These are phyloP conservation scores for Labeo rohita DNA, from an alignment of 2,113 vertebrate species.

Conservation along the genomic window DNA sequence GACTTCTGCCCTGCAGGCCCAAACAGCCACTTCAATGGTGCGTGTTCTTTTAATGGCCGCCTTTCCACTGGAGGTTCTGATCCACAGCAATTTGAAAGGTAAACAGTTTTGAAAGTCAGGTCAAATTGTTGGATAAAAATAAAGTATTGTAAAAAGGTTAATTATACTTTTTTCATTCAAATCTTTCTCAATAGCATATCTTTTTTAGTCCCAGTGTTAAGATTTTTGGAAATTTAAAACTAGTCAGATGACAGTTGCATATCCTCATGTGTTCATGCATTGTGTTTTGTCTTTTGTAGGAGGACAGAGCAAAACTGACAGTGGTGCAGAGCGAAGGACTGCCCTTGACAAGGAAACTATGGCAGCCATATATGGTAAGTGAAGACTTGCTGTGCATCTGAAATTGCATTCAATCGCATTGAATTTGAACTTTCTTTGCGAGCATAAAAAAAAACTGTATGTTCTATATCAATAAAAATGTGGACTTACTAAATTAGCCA, in stretches of 20 bases:
- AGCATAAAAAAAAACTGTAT: too few relatives aligned
- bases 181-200: neutral
- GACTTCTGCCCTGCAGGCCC: neutral
- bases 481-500: too few relatives aligned
- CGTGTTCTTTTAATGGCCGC: neutral
- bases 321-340: too few relatives aligned
- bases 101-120: neutral
- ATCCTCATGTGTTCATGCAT: neutral
- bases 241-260: neutral
- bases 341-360: too few relatives aligned
- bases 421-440: too few relatives aligned
- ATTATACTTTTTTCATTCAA: neutral
- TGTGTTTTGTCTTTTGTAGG: neutral
- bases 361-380: too few relatives aligned
- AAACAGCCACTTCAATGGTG: neutral
- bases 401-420: too few relatives aligned
- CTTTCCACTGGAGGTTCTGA: neutral
- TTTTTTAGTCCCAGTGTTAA: too few relatives aligned
- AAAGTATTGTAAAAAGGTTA: too few relatives aligned
- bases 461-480: too few relatives aligned
- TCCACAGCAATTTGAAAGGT: neutral
- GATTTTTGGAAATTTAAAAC: neutral
- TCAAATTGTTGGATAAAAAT: too few relatives aligned
- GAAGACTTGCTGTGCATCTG: too few relatives aligned
- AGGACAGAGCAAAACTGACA: neutral